Evolutionary conservation across 2,888 invertebrate genomes (phyloP), one percentile per base, ranked within the genome.

Genomic region (Ectemnius cavifrons): DNA sequence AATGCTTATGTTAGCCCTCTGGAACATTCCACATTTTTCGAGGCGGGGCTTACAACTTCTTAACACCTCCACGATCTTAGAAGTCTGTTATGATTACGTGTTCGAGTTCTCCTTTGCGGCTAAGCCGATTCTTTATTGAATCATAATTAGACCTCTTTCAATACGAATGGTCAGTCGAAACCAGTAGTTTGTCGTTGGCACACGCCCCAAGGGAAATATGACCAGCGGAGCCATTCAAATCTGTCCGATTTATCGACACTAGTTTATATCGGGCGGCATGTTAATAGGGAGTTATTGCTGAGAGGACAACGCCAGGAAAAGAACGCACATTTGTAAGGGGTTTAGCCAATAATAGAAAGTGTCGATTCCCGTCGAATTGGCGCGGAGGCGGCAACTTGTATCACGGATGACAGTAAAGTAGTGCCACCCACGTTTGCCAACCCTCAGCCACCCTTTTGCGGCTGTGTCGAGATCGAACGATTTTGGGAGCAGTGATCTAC

Each of bases 271-370:
- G 67, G 16, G 59, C 70, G 69, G 67, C 75, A 73, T 73, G 73
- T 76, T 83, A 81, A 82, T 81, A 79, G 73, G 75, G 70, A 81
- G 74, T 81, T 79, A 83, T 68, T 46, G 77, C 67, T 46, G 71
- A 79, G 37, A 8, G 70, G 74, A 64, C 71, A 49, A 58, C 27
- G 71, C 66, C 68, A 70, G 64, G 64, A 37, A 46, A 66, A 71
- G 66, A 71, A 73, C 76, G 62, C 59, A 75, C 81, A 84, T 87
- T 87, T 85, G 84, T 87, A 84, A 83, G 71, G 64, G 84, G 67
- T 81, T 82, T 84, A 85, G 82, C 81, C 82, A 79, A 80, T 85
- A 82, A 84, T 83, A 83, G 84, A 86, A 86, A 84, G 81, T 82
- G 72, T 75, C 71, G 65, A 73, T 66, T 73, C 78, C 65, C 62